Base-by-base conservation (phyloP, 1,140 invertebrate species). In the Anoplolepis gracilipes region DNA sequence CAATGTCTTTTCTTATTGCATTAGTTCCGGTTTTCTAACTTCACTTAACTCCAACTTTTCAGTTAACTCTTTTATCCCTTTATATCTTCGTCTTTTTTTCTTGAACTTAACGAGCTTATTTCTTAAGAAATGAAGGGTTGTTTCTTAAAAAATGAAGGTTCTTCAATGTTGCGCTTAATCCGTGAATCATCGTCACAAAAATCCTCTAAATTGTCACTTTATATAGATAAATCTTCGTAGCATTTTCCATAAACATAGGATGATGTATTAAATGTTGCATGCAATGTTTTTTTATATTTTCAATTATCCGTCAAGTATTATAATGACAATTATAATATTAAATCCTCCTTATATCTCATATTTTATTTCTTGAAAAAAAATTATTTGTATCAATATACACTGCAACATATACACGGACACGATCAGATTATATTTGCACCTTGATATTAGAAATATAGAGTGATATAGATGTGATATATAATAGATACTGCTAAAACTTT, bases 251-350 rank as follows among this genome's bases (percentile, higher is more conserved):
- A 62, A 39, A 8, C 33, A 19, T 72, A 28, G 46, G 33, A 70
- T 57, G 28, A 84, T 76, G 46, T 72, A 59, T 84, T 86, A 87
- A 85, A 73, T 91, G 85, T 91, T 93, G 92, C 92, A 93, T 92
- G 91, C 19, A 0, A 61, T 76, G 87, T 90, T 90, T 93, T 30
- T 92, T 87, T 57, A 82, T 85, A 85, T 13, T 36, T 62, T 59
- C 49, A 75, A 75, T 46, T 28, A 70, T 30, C 16, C 39, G 11
- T 42, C 39, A 67, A 79, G 7, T 67, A 19, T 79, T 42, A 22
- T 76, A 77, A 76, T 8, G 13, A 39, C 69, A 25, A 8, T 33
- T 11, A 22, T 65, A 42, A 30, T 53, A 11, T 13, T 77, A 16
- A 49, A 78, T 78, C 28, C 0, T 53, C 13, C 36, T 36, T 25